Evolutionary conservation across 2,797 vertebrate genomes (phyloP).

Genomic region (Cetoscarus ocellatus): DNA sequence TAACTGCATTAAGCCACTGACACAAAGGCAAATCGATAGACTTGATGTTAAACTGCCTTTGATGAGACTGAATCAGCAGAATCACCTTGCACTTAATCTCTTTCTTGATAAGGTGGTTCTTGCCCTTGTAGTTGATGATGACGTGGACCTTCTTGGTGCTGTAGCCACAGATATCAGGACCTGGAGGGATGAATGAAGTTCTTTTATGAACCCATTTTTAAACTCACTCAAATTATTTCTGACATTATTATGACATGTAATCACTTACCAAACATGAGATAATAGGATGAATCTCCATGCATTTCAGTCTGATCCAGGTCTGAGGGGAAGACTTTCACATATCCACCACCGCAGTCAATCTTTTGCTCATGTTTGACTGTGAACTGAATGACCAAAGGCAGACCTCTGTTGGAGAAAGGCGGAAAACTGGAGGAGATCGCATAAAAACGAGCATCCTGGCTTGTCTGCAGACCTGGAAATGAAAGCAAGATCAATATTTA

Average conservation of each 20-base stretch:
- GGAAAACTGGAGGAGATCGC: slow-evolving; percentile 90
- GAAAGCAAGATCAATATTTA: background rate
- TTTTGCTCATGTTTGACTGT: slow-evolving; percentile 97
- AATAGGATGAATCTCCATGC: slow-evolving; percentile 96
- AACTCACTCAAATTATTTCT: background rate
- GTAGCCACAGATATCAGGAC: slow-evolving; percentile 96
- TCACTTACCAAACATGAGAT: slow-evolving; percentile 95
- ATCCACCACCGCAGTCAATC: slow-evolving; percentile 97
- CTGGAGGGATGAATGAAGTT: slow-evolving; percentile 65
- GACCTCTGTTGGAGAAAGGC: slow-evolving; percentile 93
- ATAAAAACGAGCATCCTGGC: slow-evolving; percentile 96
- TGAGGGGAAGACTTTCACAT: slow-evolving; percentile 93
- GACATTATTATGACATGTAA: background rate
- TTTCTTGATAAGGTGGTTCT: slow-evolving; percentile 96
- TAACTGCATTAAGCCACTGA: background rate
- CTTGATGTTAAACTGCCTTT: background rate
- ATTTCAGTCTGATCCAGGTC: slow-evolving; percentile 88
- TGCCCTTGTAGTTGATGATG: slow-evolving; percentile 96
- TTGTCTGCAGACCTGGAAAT: slow-evolving; percentile 93
- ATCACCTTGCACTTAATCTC: slow-evolving; percentile 95
- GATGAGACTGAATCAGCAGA: background rate
- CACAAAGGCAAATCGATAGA: background rate
- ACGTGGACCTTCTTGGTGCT: slow-evolving; percentile 98
- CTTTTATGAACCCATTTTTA: background rate
- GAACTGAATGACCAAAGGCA: slow-evolving; percentile 93